phyloP scores from a whole-genome alignment of 2,113 vertebrate genomes.

The Plecotus auritus region DNA sequence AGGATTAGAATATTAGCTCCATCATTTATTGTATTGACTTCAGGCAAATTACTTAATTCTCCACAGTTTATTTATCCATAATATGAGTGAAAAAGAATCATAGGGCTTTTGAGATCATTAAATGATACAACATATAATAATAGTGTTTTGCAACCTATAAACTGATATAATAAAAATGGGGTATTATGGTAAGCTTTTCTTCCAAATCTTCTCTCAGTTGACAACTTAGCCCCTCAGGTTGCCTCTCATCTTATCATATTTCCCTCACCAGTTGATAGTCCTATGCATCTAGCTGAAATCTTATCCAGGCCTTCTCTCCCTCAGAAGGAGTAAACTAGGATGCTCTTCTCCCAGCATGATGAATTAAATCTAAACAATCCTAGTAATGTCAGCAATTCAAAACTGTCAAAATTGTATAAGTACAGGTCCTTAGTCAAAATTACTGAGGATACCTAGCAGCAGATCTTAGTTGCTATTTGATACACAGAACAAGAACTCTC shows the following conservation, averaged over 20 bases:
- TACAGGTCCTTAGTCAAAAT: background rate
- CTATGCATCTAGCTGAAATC: background rate
- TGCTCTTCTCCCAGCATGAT: background rate
- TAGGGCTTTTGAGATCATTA: background rate
- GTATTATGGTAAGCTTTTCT: background rate
- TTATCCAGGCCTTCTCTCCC: background rate
- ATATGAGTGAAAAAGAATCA: constrained; percentile 10
- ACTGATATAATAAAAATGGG: background rate
- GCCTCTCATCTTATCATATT: background rate
- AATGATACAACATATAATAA: background rate
- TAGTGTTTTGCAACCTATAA: background rate
- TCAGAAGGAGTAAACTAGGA: background rate
- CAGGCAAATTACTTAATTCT: background rate
- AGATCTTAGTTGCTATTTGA: background rate
- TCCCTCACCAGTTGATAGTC: background rate
- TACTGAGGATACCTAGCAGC: background rate
- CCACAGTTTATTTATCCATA: background rate
- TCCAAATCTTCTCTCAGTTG: background rate
- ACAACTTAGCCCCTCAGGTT: background rate
- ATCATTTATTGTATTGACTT: background rate
- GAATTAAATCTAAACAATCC: background rate
- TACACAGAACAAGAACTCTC: background rate
- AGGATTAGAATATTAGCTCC: background rate
- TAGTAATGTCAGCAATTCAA: background rate
- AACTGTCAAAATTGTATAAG: background rate